These are phyloP conservation scores for Myotis myotis DNA, from an alignment of 2,797 vertebrate species.

Conservation along the genomic window DNA sequence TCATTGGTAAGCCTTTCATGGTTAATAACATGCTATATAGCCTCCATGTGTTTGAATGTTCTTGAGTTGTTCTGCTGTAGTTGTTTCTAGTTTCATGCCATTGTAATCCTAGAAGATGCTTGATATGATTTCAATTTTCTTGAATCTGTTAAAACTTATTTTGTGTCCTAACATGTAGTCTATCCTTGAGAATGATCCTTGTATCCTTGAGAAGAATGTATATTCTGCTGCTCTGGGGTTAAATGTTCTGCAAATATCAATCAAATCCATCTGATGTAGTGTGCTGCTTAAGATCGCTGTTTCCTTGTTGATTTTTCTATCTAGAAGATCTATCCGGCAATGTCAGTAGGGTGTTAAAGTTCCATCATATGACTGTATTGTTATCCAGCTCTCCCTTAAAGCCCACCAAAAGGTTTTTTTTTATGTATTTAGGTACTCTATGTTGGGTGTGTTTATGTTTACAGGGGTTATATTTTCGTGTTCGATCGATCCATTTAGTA, in stretches of 20 bases:
- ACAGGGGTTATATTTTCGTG: background rate
- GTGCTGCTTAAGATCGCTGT: background rate
- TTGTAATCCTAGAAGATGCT: background rate
- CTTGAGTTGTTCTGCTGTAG: background rate
- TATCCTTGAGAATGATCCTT: background rate
- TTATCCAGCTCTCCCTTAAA: background rate
- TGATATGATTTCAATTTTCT: background rate
- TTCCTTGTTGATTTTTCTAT: background rate
- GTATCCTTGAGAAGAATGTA: background rate
- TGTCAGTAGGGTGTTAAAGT: background rate
- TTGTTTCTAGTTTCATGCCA: background rate
- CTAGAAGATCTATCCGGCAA: background rate
- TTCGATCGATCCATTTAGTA: background rate
- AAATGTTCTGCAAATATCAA: background rate
- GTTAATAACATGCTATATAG: background rate
- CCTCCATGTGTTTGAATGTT: background rate
- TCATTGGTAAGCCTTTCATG: background rate
- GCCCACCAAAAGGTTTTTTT: background rate
- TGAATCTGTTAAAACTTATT: background rate
- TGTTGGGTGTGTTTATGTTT: background rate
- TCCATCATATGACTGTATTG: background rate
- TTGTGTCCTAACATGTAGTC: background rate
- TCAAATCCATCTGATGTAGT: background rate
- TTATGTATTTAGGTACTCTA: background rate
- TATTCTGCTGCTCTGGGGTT: background rate